phyloP scores from a whole-genome alignment of 2,113 vertebrate species.

The Sinosuthora webbiana region DNA sequence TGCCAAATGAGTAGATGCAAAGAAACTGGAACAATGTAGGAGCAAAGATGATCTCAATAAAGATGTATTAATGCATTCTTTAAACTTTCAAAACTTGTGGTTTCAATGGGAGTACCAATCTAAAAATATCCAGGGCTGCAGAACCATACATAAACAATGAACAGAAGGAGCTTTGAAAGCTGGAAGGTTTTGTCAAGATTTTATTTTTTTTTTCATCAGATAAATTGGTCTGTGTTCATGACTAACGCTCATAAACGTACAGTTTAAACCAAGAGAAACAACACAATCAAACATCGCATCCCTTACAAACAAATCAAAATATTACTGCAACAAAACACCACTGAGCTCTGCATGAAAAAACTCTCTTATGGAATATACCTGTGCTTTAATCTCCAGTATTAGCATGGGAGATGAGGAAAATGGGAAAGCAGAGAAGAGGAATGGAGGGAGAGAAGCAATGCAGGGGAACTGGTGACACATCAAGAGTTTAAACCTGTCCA shows the following conservation, averaged over 20 bases:
- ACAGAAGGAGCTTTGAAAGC: conserved; percentile 26
- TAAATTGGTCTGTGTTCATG: neutral
- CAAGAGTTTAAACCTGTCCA: neutral
- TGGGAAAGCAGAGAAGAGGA: neutral
- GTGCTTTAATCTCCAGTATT: neutral
- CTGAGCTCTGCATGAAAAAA: neutral
- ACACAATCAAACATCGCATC: neutral
- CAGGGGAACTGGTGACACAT: neutral
- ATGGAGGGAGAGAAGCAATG: neutral
- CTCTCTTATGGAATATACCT: neutral
- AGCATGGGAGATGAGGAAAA: neutral
- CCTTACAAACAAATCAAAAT: neutral
- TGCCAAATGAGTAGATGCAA: neutral
- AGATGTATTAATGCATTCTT: neutral
- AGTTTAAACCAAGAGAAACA: neutral
- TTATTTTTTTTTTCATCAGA: neutral
- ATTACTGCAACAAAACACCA: neutral
- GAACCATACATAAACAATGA: conserved; percentile 18
- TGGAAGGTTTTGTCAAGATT: conserved; percentile 21
- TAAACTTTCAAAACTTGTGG: conserved; percentile 16
- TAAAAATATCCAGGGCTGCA: conserved; percentile 45
- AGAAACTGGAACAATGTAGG: neutral
- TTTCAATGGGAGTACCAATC: conserved; percentile 12
- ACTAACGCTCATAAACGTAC: neutral
- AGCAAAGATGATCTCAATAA: neutral